Evolutionary conservation across 2,888 invertebrate genomes (phyloP).

Genomic region (Aromia moschata): DNA sequence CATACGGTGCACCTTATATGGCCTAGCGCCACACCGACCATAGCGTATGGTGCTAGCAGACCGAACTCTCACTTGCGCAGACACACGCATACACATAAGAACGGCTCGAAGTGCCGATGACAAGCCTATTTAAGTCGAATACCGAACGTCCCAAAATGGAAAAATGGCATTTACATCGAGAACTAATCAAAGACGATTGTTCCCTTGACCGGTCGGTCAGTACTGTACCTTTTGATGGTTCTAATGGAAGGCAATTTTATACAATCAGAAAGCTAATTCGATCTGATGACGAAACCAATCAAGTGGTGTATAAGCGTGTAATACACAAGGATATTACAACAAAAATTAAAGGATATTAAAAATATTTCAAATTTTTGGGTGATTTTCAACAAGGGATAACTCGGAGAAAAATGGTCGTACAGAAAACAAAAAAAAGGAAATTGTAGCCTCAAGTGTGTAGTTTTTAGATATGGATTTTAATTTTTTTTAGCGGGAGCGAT

Average conservation of each 20-base stretch:
- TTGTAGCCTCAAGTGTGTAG: too few relatives aligned
- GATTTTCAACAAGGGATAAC: too few relatives aligned
- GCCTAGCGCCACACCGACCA: conserved; percentile 53
- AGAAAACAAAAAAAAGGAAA: too few relatives aligned
- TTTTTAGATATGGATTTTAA: too few relatives aligned
- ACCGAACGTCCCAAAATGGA: conserved; percentile 20
- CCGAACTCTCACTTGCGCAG: conserved; percentile 16
- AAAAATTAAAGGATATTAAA: too few relatives aligned
- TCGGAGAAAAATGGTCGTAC: too few relatives aligned
- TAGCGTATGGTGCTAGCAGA: conserved; percentile 7
- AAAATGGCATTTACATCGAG: conserved; percentile 13
- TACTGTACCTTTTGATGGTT: neutral
- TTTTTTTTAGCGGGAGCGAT: too few relatives aligned
- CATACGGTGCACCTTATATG: conserved; percentile 54
- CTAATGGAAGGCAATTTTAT: neutral
- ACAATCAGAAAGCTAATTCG: neutral
- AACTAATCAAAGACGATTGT: conserved; percentile 16
- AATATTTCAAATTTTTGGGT: too few relatives aligned
- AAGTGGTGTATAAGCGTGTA: too few relatives aligned
- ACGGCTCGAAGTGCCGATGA: conserved; percentile 10
- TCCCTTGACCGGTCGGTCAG: neutral
- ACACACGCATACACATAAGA: conserved; percentile 11
- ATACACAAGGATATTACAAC: too few relatives aligned
- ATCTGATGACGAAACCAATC: too few relatives aligned
- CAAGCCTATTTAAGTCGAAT: conserved; percentile 23